Conservation (phyloP, 2,113 vertebrate genomes). For the Verasper variegatus region DNA sequence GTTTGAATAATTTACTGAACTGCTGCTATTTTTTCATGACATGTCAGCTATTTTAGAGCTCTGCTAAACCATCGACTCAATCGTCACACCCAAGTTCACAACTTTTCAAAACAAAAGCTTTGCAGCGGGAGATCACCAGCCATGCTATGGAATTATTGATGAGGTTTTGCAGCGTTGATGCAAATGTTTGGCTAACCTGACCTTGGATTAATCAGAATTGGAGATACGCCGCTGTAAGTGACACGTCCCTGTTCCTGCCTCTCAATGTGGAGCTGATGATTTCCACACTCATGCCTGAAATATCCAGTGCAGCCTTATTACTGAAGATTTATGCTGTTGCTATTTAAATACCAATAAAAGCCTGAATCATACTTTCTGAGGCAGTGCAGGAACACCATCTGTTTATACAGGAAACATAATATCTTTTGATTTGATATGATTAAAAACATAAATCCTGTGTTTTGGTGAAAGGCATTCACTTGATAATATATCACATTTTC, state of each 20-base stretch:
- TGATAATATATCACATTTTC: constrained; percentile 22
- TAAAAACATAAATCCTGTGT: constrained; percentile 20
- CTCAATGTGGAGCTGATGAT: constrained; percentile 46
- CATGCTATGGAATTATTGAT: constrained; percentile 63
- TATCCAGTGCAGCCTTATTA: constrained; percentile 20
- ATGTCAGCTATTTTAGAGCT: no score
- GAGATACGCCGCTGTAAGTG: constrained; percentile 19
- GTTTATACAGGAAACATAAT: constrained; percentile 36
- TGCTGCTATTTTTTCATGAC: no score
- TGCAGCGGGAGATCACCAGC: constrained; percentile 29
- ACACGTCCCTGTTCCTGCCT: constrained; percentile 33
- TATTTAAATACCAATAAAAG: constrained; percentile 50
- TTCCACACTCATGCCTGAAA: constrained; percentile 48
- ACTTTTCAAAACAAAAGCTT: no score
- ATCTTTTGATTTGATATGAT: constrained; percentile 27
- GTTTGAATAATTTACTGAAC: no score
- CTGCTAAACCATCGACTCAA: no score
- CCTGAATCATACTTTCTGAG: constrained; percentile 28
- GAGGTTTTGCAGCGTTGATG: constrained; percentile 48
- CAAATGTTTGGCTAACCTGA: constrained; percentile 69
- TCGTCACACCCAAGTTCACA: no score
- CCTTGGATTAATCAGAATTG: constrained; percentile 71
- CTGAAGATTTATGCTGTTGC: constrained; percentile 9
- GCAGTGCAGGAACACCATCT: constrained; percentile 27
- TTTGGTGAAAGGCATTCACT: constrained; percentile 23